These are phyloP conservation scores for Melolontha melolontha DNA, from an alignment of 2,888 invertebrate species.

Conservation along the genomic window DNA sequence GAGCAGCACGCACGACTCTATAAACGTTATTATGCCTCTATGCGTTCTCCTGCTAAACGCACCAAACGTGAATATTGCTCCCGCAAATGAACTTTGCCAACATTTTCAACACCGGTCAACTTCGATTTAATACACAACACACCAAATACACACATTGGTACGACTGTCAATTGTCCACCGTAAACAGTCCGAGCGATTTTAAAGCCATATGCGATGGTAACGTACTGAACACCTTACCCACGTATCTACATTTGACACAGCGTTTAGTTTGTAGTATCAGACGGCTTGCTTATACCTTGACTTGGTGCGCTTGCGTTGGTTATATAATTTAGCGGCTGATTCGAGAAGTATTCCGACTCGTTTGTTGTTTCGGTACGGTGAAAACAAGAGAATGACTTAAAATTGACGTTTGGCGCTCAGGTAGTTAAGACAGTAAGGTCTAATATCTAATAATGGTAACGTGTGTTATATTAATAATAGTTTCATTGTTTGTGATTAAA, in stretches of 20 bases:
- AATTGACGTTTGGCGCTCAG: too few relatives aligned
- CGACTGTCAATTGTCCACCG: slow-evolving; percentile 48
- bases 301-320: slow-evolving; percentile 50
- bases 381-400: too few relatives aligned
- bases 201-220: slow-evolving; percentile 55
- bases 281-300: background rate
- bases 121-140: slow-evolving; percentile 15
- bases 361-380: too few relatives aligned
- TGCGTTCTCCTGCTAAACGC: background rate
- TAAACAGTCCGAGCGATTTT: slow-evolving; percentile 55
- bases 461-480: too few relatives aligned
- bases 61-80: slow-evolving; percentile 12
- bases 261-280: slow-evolving; percentile 55
- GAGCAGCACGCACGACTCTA: slow-evolving; percentile 29
- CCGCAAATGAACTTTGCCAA: slow-evolving; percentile 1
- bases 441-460: too few relatives aligned
- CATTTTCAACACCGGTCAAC: slow-evolving; percentile 7
- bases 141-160: slow-evolving; percentile 43
- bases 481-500: too few relatives aligned
- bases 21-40: slow-evolving; percentile 17
- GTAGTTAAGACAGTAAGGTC: too few relatives aligned
- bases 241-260: slow-evolving; percentile 52
- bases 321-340: too few relatives aligned
- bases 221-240: slow-evolving; percentile 50
- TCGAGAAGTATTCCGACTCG: too few relatives aligned